Evolutionary conservation across 2,797 vertebrate species (phyloP).

Genomic region (Rhabdophis nuchalis): DNA sequence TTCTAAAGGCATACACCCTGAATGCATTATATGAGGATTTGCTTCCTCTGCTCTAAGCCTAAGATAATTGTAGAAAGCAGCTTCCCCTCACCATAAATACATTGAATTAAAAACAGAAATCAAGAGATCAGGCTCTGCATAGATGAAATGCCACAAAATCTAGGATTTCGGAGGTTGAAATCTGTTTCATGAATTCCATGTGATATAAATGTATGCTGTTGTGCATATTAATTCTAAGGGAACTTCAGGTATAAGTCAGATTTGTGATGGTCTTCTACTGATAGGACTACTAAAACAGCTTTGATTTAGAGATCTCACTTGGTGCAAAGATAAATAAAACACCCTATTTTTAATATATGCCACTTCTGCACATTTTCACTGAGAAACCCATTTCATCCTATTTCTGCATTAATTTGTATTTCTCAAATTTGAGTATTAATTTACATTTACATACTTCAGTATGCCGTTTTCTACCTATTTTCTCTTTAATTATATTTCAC

Average conservation of each 20-base stretch:
- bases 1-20: not conserved
- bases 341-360: not conserved
- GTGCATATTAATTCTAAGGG: not conserved
- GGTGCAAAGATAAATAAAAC: not conserved
- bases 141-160: not conserved
- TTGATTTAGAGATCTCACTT: not conserved
- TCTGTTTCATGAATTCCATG: not conserved
- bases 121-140: not conserved
- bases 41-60: accelerated
- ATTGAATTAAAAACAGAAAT: not conserved
- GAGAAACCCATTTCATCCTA: not conserved
- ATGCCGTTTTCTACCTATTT: not conserved
- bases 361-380: not conserved
- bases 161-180: not conserved
- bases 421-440: not conserved
- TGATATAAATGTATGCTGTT: not conserved
- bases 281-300: not conserved
- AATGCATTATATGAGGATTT: not conserved
- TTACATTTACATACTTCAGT: not conserved
- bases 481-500: not conserved
- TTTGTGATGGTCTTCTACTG: not conserved
- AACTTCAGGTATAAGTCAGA: not conserved
- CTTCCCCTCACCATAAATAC: not conserved
- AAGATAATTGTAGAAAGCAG: not conserved
- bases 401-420: not conserved